Evolutionary conservation across 2,888 invertebrate species (phyloP).

Genomic region (Papilio demoleus): DNA sequence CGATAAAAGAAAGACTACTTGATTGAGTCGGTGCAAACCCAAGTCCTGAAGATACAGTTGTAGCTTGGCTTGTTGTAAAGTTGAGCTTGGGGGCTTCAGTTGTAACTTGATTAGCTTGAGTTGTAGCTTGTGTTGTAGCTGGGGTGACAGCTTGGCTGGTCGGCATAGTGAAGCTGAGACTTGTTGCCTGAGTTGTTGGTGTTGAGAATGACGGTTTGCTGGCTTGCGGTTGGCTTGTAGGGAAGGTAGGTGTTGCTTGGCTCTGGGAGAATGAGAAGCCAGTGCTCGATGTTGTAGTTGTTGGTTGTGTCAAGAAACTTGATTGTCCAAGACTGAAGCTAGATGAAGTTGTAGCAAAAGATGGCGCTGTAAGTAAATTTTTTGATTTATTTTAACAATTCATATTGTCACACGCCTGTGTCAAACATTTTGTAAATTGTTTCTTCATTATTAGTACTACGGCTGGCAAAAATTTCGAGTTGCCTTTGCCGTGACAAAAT

Average conservation of each 20-base stretch:
- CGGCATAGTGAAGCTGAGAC: constrained; percentile 46
- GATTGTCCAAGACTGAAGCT: constrained; percentile 48
- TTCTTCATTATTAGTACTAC: too few relatives aligned
- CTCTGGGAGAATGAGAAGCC: constrained; percentile 41
- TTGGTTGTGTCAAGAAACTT: constrained; percentile 17
- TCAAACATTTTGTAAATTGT: too few relatives aligned
- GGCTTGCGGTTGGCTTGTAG: constrained; percentile 39
- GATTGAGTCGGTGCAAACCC: constrained; percentile 44
- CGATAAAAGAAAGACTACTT: constrained; percentile 34
- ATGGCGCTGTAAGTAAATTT: constrained; percentile 31
- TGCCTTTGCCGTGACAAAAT: too few relatives aligned
- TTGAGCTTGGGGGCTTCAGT: constrained; percentile 40
- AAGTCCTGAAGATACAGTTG: constrained; percentile 42
- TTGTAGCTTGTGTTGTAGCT: background rate
- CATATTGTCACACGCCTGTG: too few relatives aligned
- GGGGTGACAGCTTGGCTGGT: constrained; percentile 14
- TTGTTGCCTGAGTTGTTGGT: constrained; percentile 42
- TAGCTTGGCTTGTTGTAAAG: constrained; percentile 46
- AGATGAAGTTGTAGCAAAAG: constrained; percentile 44
- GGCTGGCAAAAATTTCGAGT: too few relatives aligned
- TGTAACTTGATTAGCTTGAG: background rate
- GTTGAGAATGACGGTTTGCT: constrained; percentile 42
- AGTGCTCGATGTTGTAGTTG: constrained; percentile 43
- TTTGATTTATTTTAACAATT: background rate
- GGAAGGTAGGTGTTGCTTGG: constrained; percentile 28